Evolutionary conservation across 2,888 invertebrate species (phyloP), one percentile per base, ranked within the genome.

Genomic region (Cancer borealis): DNA sequence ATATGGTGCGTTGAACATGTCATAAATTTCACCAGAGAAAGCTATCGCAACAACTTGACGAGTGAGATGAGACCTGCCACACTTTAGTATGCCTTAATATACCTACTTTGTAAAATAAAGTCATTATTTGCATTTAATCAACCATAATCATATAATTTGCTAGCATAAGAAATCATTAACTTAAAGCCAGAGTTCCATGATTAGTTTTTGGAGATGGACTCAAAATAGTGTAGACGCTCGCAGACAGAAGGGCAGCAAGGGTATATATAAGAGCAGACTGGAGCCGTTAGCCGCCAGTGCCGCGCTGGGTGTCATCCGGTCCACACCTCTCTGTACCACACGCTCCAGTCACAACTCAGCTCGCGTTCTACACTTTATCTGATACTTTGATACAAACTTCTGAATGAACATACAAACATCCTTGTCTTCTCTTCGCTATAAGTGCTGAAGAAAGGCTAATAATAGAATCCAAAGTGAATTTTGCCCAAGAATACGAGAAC

Each of bases 241-340:
- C 47, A 26, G 49, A 39, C 39, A 3, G 91, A 49, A 92, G 87
- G 79, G 92, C n/a, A 66, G 91, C 66, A 54, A 17, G 26, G 84
- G 49, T 84, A 66, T 88, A 92, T 92, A 92, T 88, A 92, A 92
- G 92, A 66, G 66, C 66, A 46, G 49, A 88, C 54, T 21, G 60
- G 88, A 87, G 92, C 92, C 92, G 88, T 87, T 88, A 88, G 88
- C 30, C 92, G 60, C 92, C 92, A 92, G 92, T 92, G 92, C 92
- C 92, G 92, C 92, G 88, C 60, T 39, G 54, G 88, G 92, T 88
- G 92, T 92, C 60, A 46, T 8, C 12, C n/a, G 87, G 92, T 87
- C 26, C 60, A 39, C 88, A 92, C 92, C 46, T 88, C 60, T 88
- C 47, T 46, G 92, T 92, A 92, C 54, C 6, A n/a, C 88, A 8